Evolutionary conservation across 2,797 vertebrate species (phyloP).

Genomic region (Falco columbarius): DNA sequence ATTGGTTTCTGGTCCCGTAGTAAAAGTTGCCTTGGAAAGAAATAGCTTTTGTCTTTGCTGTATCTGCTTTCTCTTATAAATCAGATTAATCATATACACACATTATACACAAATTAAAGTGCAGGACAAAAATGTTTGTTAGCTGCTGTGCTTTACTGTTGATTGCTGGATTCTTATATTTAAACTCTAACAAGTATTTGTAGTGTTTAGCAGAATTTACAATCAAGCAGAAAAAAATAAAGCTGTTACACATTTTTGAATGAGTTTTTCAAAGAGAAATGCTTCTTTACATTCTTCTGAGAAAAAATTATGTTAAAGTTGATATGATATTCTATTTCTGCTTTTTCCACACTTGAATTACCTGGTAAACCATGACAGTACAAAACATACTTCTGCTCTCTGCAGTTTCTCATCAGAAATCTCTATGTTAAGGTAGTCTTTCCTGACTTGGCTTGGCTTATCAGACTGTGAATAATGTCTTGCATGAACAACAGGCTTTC

Average conservation of each 20-base stretch:
- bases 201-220: neutral
- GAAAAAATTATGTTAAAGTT: neutral
- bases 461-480: neutral
- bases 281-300: neutral
- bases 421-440: neutral
- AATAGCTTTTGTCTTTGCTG: neutral
- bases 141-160: neutral
- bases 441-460: neutral
- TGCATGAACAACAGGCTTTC: neutral
- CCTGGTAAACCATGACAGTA: neutral
- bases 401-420: neutral
- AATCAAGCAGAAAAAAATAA: neutral
- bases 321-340: neutral
- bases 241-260: neutral
- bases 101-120: neutral
- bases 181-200: neutral
- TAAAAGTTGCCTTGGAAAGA: neutral
- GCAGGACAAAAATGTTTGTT: neutral
- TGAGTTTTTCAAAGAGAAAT: neutral
- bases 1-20: neutral
- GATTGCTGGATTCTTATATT: neutral
- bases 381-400: neutral
- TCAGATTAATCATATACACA: conserved; percentile 16
- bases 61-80: conserved; percentile 2
- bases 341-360: neutral